Evolutionary conservation across 2,113 vertebrate species (phyloP).

Genomic region (Pseudolaguvia tuberculata): DNA sequence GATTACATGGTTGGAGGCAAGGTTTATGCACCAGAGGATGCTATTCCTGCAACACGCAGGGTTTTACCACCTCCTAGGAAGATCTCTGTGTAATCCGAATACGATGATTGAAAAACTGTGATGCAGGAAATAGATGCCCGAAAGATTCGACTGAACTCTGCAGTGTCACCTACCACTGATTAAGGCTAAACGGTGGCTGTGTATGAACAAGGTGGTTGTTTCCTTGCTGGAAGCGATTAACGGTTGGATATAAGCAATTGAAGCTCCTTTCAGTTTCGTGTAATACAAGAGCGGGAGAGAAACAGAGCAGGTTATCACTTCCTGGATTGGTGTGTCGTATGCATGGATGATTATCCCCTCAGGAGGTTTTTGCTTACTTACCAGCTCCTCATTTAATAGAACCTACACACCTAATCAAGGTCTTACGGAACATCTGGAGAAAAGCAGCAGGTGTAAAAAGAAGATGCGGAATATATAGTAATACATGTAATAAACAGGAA

Average conservation of each 20-base stretch:
- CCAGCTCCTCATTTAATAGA: slow-evolving; percentile 34
- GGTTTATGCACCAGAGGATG: slow-evolving; percentile 42
- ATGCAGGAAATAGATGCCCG: slow-evolving; percentile 24
- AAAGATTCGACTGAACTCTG: slow-evolving; percentile 25
- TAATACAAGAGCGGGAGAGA: not conserved
- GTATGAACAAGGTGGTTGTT: slow-evolving; percentile 10
- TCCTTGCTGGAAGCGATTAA: slow-evolving; percentile 12
- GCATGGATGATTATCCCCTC: slow-evolving; percentile 35
- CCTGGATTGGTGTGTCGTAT: slow-evolving; percentile 4
- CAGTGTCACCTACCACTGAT: slow-evolving; percentile 17
- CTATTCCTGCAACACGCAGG: slow-evolving; percentile 40
- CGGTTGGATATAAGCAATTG: slow-evolving; percentile 3
- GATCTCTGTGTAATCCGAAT: slow-evolving; percentile 40
- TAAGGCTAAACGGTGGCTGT: slow-evolving; percentile 25
- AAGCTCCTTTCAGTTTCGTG: not conserved
- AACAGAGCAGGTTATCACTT: slow-evolving; percentile 22
- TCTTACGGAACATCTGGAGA: slow-evolving; percentile 23
- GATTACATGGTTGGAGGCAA: slow-evolving; percentile 50
- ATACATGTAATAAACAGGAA: slow-evolving; percentile 21
- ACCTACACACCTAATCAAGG: slow-evolving; percentile 29
- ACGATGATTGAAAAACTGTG: slow-evolving; percentile 33
- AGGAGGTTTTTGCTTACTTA: slow-evolving; percentile 28
- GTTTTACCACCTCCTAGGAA: slow-evolving; percentile 37
- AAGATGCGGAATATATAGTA: slow-evolving; percentile 1
- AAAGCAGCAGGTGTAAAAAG: slow-evolving; percentile 17